Evolutionary conservation across 1,140 invertebrate species (phyloP), one percentile per base, ranked within the genome.

Genomic region (Palaemon carinicauda): DNA sequence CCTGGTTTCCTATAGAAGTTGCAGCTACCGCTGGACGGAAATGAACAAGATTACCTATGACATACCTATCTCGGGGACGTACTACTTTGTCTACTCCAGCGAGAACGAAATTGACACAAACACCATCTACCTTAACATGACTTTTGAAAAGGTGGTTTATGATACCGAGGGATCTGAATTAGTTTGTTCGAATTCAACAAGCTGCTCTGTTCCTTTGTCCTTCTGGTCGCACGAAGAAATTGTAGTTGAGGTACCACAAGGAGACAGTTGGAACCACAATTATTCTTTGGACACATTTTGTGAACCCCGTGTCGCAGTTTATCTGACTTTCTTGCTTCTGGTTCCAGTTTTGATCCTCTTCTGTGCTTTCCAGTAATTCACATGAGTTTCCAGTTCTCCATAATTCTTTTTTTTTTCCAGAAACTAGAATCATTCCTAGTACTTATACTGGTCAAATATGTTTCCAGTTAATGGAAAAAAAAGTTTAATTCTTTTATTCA

Each of bases 41-140:
- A 84, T 53, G 7, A 89, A 88, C 50, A 87, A 78, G 77, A 69
- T 87, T 1, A 87, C 74, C 1, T 89, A 89, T 54, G 73, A 88
- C 17, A 87, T 89, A 24, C 82, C 88, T 0, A 27, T 78, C 50
- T 85, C 82, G 10, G 88, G 85, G n/a, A 89, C 85, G 19, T 89
- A 89, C 21, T 89, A 96, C 91, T 96, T 96, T 90, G 94, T 96
- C 0, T 96, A 96, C 92, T 95, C 94, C 90, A 96, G 95, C 17
- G 95, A 96, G 90, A 96, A 96, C 90, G 95, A 96, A 90, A 93
- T 95, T 1, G 51, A 87, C 15, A 54, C 71, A 52, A 89, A 88
- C 41, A 54, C 81, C 24, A 56, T 90, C 15, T 88, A 78, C 19
- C 93, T 95, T 9, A 92, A 93, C 54, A 95, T 96, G 90, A 93